Evolutionary conservation across 2,113 vertebrate genomes (phyloP), one percentile per base, ranked within the genome.

Genomic region (Neogobius melanostomus): DNA sequence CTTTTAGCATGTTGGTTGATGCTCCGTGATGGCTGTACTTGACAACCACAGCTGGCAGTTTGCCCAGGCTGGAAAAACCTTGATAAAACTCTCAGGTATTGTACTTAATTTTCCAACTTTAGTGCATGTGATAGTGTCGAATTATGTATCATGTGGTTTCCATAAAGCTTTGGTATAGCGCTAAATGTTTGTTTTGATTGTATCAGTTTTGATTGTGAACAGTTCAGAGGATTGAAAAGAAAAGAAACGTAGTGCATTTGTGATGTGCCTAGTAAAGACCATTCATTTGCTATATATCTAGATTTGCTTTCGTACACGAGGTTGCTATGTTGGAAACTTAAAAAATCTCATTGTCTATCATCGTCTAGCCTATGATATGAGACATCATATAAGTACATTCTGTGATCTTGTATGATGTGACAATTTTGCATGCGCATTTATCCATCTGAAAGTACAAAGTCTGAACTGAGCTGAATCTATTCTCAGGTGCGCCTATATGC

Each of bases 11-110:
- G 46, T 54, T 70, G 44, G 36, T 45, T 66, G 73, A 60, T 62
- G 15, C 54, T 70, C 72, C 69, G 75, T 68, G 66, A 90, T 92
- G 90, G 87, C 88, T 12, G 86, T 90, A 71, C 69, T 90, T 80
- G 90, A 90, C 80, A 91, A 89, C 80, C 90, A 92, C 83, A 89
- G 89, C 76, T 90, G 89, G 90, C 90, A 90, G 74, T 91, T 81
- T 6, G 90, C 90, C 42, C 89, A 91, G 76, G 84, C 84, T 52
- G 91, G 89, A 59, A 90, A 80, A 79, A 85, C 75, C 47, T 77
- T 90, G 61, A 91, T 92, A 82, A 85, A 79, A 72, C 82, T 91
- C 46, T 86, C 90, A 90, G 90, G 90, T 91, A 84, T 46, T 69
- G 69, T 75, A 74, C 60, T 71, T 0, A 50, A 16, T 10, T 49